Base-by-base conservation (phyloP, 2,888 invertebrate species). In the Oeneis ivallda region DNA sequence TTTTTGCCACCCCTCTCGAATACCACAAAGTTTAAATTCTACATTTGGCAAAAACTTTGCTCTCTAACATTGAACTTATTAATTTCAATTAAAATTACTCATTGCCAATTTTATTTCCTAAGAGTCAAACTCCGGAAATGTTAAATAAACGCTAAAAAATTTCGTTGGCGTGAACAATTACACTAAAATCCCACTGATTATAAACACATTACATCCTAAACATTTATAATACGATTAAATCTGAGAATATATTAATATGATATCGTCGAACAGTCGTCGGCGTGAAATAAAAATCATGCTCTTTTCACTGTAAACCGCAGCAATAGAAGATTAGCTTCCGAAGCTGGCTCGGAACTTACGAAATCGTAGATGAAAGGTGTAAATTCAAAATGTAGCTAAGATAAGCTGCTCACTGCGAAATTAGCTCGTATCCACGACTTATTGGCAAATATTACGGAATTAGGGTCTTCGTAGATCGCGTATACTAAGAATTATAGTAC, bases 311-410 rank as follows among this genome's bases (percentile, higher is more conserved):
- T 32, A 26, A 58, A 10, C 32, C 32, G 49, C 52, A 61, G 61
- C 61, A 61, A 39, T 61, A 61, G 50, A 77, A 77, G 75, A 73
- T 68, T 73, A 62, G 74, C 34, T 66, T 77, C 73, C 76, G 72
- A 82, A 77, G 80, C 70, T 85, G 85, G 86, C 86, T 86, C 85
- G 85, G 86, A 85, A 78, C 77, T 72, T 49, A 58, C 52, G 49
- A 58, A 26, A 39, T 32, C 32, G 39, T 49, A 34, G 19, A 57
- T 10, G 60, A 52, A 17, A 52, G 53, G 17, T 43, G 15, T 43
- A 17, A 34, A 47, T 57, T 13, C 26, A 45, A 32, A 34, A 54
- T 37, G 15, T 47, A 41, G 19, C 43, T 17, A 49, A 53, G 26
- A 57, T 62, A 62, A 52, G 57, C 57, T 66, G 57, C 52, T 62